Base-by-base conservation (phyloP, 2,797 vertebrate species). In the Hemibagrus guttatus region DNA sequence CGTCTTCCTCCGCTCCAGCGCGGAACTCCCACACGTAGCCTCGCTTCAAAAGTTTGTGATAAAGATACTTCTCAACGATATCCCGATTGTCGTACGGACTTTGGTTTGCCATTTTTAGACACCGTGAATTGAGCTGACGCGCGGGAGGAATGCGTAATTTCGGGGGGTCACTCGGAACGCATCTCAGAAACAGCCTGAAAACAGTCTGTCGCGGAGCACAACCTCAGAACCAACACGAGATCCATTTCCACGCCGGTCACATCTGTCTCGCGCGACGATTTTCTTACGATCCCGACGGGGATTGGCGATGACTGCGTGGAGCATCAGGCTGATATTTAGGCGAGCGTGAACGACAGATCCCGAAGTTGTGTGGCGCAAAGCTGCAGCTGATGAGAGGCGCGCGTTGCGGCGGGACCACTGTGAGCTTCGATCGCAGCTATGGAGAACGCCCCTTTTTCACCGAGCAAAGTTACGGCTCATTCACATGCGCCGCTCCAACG, bases 41-140 rank as follows among this genome's bases (percentile, higher is more conserved):
- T 88, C 93, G 93, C 91, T 96, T 94, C 3, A 95, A 94, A 93
- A 98, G 96, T 94, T 96, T 97, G 93, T 97, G 95, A 92, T 96
- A 95, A 90, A 98, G 96, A 91, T 95, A 98, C 89, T 95, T 95
- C 91, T 96, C 94, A 91, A 98, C 97, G 82, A 98, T 96, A 92
- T 97, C 95, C 78, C 96, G 95, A 93, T 94, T 97, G 91, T 96
- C 95, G 59, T 97, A 97, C 84, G 87, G 84, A 59, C 85, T 87
- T 87, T 91, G 88, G 87, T 91, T 84, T 81, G 90, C 92, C 92
- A 91, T 92, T 26, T 79, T 35, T 35, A 61, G 16, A 80, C 52
- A 3, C 26, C 23, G 72, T 59, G 39, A 72, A 80, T 76, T 84
- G 46, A 68, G 76, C 84, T 71, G 81, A 84, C 26, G 83, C 74